These are phyloP conservation scores for Apaloderma vittatum DNA, from an alignment of 2,113 vertebrate genomes.

Conservation along the genomic window DNA sequence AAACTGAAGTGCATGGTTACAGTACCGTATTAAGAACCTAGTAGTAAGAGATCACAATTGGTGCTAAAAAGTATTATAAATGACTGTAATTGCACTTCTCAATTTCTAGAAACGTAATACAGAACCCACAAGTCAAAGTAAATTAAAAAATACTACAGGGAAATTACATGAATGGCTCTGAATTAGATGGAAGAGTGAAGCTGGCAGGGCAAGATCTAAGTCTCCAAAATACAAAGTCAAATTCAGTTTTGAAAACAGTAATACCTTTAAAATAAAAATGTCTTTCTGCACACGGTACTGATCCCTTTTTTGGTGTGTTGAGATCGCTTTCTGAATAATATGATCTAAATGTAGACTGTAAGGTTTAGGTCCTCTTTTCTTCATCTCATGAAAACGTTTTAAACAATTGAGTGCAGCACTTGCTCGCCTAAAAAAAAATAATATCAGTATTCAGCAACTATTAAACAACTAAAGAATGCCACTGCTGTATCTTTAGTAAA, in stretches of 20 bases:
- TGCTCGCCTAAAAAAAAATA: conserved; percentile 84
- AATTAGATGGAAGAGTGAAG: background rate
- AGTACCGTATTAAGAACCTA: background rate
- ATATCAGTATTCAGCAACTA: background rate
- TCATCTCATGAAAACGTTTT: conserved; percentile 97
- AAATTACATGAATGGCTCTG: background rate
- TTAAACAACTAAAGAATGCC: background rate
- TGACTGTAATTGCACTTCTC: background rate
- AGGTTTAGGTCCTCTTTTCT: conserved; percentile 95
- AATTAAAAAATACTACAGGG: background rate
- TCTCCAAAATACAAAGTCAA: background rate
- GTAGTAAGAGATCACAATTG: background rate
- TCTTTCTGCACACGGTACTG: conserved; percentile 92
- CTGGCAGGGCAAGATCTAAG: fast-evolving
- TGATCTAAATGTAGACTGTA: conserved; percentile 97
- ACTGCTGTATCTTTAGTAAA: background rate
- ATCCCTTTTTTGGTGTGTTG: conserved; percentile 89
- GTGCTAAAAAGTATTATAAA: background rate
- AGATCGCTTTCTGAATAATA: conserved; percentile 93
- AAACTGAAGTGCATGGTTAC: background rate
- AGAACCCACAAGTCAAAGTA: background rate
- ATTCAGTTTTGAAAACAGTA: background rate
- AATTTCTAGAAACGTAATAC: background rate
- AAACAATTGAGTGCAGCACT: conserved; percentile 95
- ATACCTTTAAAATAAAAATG: conserved; percentile 95